Base-by-base conservation (phyloP, 2,888 invertebrate species). In the Acleris literana region DNA sequence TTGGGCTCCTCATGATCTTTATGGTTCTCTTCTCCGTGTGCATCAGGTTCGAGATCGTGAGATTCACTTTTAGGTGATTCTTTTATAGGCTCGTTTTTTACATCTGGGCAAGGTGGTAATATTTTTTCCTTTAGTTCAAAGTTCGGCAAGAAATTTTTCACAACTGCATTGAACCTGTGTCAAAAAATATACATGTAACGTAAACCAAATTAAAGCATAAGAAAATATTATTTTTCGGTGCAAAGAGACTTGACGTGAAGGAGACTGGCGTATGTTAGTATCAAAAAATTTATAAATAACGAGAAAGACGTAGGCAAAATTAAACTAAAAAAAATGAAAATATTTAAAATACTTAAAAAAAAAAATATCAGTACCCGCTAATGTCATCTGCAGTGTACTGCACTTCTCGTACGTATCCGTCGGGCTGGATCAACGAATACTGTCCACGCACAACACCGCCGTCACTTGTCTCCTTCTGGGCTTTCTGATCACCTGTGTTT, bases 381-480 rank as follows among this genome's bases (percentile, higher is more conserved):
- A 88, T 76, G 68, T 93, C 92, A 73, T 93, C 93, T 67, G 93
- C 93, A 46, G 90, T 88, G 75, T 94, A 94, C 72, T 92, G 85
- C 9, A 94, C 93, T 74, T 93, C 93, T 25, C 93, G 86, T 51
- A 91, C 78, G 66, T 89, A 89, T 65, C 93, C 94, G 72, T 94
- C 93, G 6, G 94, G 93, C 78, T 94, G 94, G 39, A 93, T 79
- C 60, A 94, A 85, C 2, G 93, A 88, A 79, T 94, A 93, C 68
- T 91, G 87, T 48, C 93, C 94, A 60, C 90, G 91, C 17, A 93
- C 93, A 33, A 89, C 86, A 66, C 89, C 87, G 6, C 93, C 93
- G 73, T 93, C 93, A 68, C 94, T 92, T 17, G 85, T 79, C 74
- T 94, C 94, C 63, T 88, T 88, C 78, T 93, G 93, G 18, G 87